A percentile compares a stretch with the other conserved stretches of the same genome.
phyloP scores from a whole-genome alignment of 2,888 invertebrate species.

The Euzophera pinguis region DNA sequence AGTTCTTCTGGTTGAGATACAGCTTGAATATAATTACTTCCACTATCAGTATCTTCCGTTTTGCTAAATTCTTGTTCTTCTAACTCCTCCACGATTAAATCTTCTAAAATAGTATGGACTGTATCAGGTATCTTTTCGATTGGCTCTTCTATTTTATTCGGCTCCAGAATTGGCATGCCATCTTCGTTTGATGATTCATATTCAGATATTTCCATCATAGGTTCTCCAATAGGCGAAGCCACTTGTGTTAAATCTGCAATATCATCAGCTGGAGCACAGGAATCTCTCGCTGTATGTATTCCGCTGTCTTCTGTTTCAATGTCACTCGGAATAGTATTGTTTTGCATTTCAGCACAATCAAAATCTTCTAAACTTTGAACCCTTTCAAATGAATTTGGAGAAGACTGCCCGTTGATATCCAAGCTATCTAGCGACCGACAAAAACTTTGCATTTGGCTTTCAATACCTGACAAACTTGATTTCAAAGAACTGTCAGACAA shows the following conservation, averaged over 20 bases:
- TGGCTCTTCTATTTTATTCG: slow-evolving; percentile 50
- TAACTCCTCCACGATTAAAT: slow-evolving; percentile 68
- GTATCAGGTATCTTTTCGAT: slow-evolving; percentile 38
- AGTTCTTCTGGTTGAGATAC: slow-evolving; percentile 67
- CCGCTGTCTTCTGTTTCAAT: slow-evolving; percentile 89
- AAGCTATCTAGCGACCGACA: slow-evolving; percentile 83
- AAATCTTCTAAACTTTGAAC: slow-evolving; percentile 83
- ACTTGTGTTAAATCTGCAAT: slow-evolving; percentile 80
- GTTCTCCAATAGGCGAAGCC: slow-evolving; percentile 69
- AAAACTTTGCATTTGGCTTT: slow-evolving; percentile 80
- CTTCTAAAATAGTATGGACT: slow-evolving; percentile 47
- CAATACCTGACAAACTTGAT: slow-evolving; percentile 63
- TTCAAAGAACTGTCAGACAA: slow-evolving; percentile 55
- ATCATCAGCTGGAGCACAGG: slow-evolving; percentile 87
- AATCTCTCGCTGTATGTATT: slow-evolving; percentile 89
- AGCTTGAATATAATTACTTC: slow-evolving; percentile 68
- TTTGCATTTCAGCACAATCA: slow-evolving; percentile 81
- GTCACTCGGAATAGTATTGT: slow-evolving; percentile 77
- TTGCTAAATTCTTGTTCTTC: slow-evolving; percentile 58
- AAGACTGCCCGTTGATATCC: slow-evolving; percentile 78
- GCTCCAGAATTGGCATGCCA: slow-evolving; percentile 41
- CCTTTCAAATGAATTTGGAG: slow-evolving; percentile 80
- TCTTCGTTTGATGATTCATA: slow-evolving; percentile 74
- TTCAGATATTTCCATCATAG: slow-evolving; percentile 63
- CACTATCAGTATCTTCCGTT: slow-evolving; percentile 62